Evolutionary conservation across 2,113 vertebrate species (phyloP).

Genomic region (Rhodinocichla rosea): DNA sequence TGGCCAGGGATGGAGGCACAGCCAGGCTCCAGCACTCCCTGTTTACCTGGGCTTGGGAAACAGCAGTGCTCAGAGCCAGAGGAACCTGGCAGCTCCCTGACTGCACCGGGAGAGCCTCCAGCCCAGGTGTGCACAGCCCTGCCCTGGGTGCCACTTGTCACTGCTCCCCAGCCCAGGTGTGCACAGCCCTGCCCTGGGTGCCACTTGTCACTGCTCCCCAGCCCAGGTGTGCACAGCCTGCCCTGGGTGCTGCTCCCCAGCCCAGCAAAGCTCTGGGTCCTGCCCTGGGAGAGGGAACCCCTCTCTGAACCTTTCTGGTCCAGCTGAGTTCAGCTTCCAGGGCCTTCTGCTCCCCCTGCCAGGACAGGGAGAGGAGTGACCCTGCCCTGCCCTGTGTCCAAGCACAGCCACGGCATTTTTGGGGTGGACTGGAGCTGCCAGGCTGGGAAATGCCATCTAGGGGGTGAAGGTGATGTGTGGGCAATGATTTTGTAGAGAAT

Average conservation of each 20-base stretch:
- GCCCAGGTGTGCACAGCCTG: no score
- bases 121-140: neutral
- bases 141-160: neutral
- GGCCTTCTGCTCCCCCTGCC: neutral
- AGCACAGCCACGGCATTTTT: rapidly evolving
- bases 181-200: no score
- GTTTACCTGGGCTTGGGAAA: neutral
- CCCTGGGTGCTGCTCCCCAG: neutral
- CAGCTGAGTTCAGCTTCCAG: neutral
- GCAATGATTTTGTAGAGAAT: neutral
- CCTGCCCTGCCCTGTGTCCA: neutral
- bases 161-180: neutral
- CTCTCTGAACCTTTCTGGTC: neutral
- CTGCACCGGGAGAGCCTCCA: neutral
- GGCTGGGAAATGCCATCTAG: neutral
- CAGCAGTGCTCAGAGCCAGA: neutral
- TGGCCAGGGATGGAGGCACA: neutral
- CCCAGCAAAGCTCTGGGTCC: neutral
- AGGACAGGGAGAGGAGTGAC: neutral
- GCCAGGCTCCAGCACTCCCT: neutral
- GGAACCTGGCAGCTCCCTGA: neutral
- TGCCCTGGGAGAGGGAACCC: neutral
- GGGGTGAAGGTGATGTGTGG: neutral
- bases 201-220: no score
- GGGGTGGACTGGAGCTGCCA: neutral